Conservation (phyloP, 2,888 invertebrate genomes). For the Atethmia centrago region DNA sequence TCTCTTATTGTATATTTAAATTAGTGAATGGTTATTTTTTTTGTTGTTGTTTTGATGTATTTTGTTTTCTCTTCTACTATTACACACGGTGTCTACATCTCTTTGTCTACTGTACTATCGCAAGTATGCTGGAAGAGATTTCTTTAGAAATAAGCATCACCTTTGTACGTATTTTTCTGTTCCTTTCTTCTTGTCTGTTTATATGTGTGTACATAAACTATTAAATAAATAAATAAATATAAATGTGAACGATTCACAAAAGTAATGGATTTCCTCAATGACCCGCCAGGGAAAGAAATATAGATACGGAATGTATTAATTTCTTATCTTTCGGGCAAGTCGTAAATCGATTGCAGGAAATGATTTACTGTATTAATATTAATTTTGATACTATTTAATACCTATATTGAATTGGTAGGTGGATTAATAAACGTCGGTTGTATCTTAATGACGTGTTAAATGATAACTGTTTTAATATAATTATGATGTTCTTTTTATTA, state of each 20-base stretch:
- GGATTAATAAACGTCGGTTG: not conserved
- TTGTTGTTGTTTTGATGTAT: too few relatives aligned
- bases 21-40: too few relatives aligned
- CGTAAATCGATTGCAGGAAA: slow-evolving; percentile 37
- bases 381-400: not conserved
- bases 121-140: too few relatives aligned
- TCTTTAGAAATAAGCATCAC: too few relatives aligned
- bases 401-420: not conserved
- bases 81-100: too few relatives aligned
- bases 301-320: slow-evolving; percentile 31
- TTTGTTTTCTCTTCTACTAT: too few relatives aligned
- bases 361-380: slow-evolving; percentile 32
- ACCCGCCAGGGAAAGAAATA: slow-evolving; percentile 19
- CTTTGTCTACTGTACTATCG: too few relatives aligned
- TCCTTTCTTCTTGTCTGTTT: too few relatives aligned
- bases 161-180: too few relatives aligned
- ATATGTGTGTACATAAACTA: too few relatives aligned
- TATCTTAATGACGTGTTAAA: not conserved
- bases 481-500: not conserved
- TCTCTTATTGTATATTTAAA: too few relatives aligned
- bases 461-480: not conserved
- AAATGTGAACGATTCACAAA: slow-evolving; percentile 35
- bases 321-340: slow-evolving; percentile 27
- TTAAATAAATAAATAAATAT: too few relatives aligned
- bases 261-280: slow-evolving; percentile 45